Conservation (phyloP, 2,797 vertebrate species). For the Myoxocephalus aenaeus region DNA sequence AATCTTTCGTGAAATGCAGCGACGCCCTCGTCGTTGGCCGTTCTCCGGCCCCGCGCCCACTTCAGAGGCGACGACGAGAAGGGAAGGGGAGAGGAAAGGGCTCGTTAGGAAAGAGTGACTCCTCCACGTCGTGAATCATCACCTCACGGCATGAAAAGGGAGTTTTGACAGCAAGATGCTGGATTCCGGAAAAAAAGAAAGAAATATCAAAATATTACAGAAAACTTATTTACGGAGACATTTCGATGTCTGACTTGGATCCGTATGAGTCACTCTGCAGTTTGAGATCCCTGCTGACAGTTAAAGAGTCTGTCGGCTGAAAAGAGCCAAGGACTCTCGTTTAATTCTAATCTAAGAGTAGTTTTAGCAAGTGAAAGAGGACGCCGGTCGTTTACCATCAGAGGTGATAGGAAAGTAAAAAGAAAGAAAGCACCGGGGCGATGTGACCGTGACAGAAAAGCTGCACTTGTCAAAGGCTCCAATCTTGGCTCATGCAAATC, state of each 20-base stretch:
- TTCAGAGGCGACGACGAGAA: conserved; percentile 2
- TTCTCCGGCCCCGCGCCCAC: conserved; percentile 11
- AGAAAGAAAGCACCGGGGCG: background rate
- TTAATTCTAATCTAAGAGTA: conserved; percentile 12
- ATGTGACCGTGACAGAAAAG: conserved; percentile 2
- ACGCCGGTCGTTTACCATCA: background rate
- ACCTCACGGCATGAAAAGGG: background rate
- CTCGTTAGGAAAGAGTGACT: conserved; percentile 21
- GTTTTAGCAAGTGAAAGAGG: background rate
- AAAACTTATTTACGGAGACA: background rate
- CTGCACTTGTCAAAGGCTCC: conserved; percentile 47
- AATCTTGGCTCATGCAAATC: conserved; percentile 44
- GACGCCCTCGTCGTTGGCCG: conserved; percentile 3
- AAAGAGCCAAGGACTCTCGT: conserved; percentile 16
- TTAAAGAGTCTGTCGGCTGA: background rate
- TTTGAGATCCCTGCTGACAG: conserved; percentile 15
- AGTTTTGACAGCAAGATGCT: background rate
- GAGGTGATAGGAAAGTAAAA: background rate
- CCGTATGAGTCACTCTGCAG: conserved; percentile 23
- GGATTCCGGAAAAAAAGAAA: too few species aligned
- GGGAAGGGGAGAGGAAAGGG: conserved; percentile 1
- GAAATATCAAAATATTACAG: too few species aligned
- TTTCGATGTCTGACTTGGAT: background rate
- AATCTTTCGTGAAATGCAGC: conserved; percentile 1
- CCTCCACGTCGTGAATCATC: conserved; percentile 18